Conservation (phyloP, 2,888 invertebrate species). For the Drosophila glabriapex region DNA sequence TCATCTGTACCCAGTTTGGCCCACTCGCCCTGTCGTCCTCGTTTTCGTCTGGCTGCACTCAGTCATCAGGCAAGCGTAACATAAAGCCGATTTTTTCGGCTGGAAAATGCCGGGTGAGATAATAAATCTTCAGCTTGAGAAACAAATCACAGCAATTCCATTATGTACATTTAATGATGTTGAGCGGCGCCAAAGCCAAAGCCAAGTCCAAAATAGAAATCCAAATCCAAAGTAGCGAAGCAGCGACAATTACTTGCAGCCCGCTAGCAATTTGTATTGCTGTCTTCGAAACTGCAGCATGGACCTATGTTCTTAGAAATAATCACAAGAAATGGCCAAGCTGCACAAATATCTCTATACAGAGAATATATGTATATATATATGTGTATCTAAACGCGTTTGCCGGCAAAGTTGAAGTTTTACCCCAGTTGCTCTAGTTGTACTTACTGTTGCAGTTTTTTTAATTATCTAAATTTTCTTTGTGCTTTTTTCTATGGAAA, state of each 20-base stretch:
- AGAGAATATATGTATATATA: neutral
- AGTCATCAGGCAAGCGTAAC: slow-evolving; percentile 76
- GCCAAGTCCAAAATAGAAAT: slow-evolving; percentile 34
- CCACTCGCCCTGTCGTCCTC: slow-evolving; percentile 6
- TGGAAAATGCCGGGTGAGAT: slow-evolving; percentile 72
- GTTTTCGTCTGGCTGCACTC: slow-evolving; percentile 69
- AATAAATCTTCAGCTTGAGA: slow-evolving; percentile 72
- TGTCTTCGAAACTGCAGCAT: slow-evolving; percentile 59
- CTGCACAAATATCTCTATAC: slow-evolving; percentile 30
- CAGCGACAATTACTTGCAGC: slow-evolving; percentile 80
- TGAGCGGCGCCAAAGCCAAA: slow-evolving; percentile 48
- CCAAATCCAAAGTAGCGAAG: slow-evolving; percentile 61
- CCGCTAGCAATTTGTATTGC: slow-evolving; percentile 73
- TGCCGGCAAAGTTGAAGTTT: slow-evolving; percentile 39
- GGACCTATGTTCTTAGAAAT: slow-evolving; percentile 64
- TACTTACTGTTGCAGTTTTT: slow-evolving; percentile 38
- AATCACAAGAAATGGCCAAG: slow-evolving; percentile 68
- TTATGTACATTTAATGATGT: slow-evolving; percentile 81
- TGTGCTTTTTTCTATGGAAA: slow-evolving; percentile 63
- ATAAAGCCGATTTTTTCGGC: slow-evolving; percentile 76
- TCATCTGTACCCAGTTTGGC: slow-evolving; percentile 17
- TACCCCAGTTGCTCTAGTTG: slow-evolving; percentile 27
- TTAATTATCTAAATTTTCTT: slow-evolving; percentile 76
- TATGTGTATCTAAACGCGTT: slow-evolving; percentile 19
- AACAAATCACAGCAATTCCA: slow-evolving; percentile 81